A percentile compares a stretch with the other conserved stretches of the same genome.
These are phyloP conservation scores for Psilopsiagon aymara DNA, from an alignment of 2,113 vertebrate species.

Conservation along the genomic window DNA sequence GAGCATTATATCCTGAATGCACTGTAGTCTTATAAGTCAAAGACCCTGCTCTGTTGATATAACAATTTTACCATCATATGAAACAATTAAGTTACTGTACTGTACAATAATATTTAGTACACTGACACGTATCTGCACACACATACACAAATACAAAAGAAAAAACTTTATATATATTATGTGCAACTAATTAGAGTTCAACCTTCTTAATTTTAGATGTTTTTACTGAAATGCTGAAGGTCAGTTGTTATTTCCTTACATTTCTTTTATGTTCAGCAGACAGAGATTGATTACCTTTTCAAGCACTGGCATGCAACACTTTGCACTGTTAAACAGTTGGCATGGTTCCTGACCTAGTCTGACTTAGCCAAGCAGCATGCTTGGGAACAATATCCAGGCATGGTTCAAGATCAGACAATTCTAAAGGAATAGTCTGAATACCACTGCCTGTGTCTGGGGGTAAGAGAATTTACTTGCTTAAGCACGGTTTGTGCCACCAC, in stretches of 20 bases:
- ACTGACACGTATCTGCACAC: background rate
- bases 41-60: background rate
- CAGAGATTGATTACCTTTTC: background rate
- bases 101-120: background rate
- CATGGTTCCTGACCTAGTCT: background rate
- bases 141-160: background rate
- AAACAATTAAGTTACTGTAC: background rate
- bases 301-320: background rate
- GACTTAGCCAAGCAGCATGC: background rate
- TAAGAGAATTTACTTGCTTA: background rate
- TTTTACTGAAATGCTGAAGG: background rate
- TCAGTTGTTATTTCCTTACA: background rate
- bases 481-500: background rate
- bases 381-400: background rate
- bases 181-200: background rate
- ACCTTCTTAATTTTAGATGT: background rate
- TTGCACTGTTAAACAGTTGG: background rate
- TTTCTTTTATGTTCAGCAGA: background rate
- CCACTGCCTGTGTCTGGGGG: rapidly evolving
- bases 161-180: background rate
- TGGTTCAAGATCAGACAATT: background rate
- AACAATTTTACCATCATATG: background rate
- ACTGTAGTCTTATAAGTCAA: background rate
- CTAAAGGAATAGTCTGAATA: background rate
- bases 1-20: background rate